Percentiles rank a stretch among this genome's conserved stretches.
Evolutionary conservation across 2,888 invertebrate genomes (phyloP).

Genomic region (Cephalotes varians): DNA sequence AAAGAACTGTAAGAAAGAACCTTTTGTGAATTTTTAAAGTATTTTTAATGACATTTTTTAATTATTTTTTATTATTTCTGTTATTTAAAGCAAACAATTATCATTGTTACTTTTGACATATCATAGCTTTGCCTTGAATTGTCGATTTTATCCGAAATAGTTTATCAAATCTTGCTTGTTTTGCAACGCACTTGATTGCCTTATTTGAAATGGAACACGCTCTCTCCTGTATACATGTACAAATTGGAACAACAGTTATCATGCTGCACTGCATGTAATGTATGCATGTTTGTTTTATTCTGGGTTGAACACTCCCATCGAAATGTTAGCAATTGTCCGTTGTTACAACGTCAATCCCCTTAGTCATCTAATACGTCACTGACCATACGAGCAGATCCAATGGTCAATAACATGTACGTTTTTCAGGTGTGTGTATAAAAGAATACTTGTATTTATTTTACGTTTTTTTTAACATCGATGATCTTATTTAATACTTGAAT

Average conservation of each 20-base stretch:
- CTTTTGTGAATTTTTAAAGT: neutral
- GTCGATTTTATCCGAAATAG: slow-evolving; percentile 13
- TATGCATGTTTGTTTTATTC: slow-evolving; percentile 35
- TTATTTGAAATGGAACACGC: slow-evolving; percentile 19
- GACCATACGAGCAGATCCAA: neutral
- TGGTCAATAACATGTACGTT: neutral
- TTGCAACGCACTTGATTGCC: slow-evolving; percentile 10
- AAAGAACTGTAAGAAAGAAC: neutral
- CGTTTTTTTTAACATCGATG: neutral
- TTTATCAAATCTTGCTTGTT: slow-evolving; percentile 13
- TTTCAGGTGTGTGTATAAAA: too few relatives aligned
- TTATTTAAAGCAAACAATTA: neutral
- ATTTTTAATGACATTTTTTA: neutral
- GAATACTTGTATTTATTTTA: neutral
- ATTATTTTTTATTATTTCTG: neutral
- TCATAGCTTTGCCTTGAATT: neutral
- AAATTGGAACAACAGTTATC: slow-evolving; percentile 34
- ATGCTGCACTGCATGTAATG: neutral
- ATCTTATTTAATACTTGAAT: neutral
- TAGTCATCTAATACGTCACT: slow-evolving; percentile 21
- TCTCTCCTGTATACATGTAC: neutral
- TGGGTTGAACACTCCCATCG: neutral
- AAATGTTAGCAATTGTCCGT: slow-evolving; percentile 5
- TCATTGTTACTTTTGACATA: neutral
- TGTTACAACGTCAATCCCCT: slow-evolving; percentile 27